A percentile compares a stretch with the other conserved stretches of the same genome.
These are phyloP conservation scores for Rutilus rutilus DNA, from an alignment of 2,113 vertebrate species.

Conservation along the genomic window DNA sequence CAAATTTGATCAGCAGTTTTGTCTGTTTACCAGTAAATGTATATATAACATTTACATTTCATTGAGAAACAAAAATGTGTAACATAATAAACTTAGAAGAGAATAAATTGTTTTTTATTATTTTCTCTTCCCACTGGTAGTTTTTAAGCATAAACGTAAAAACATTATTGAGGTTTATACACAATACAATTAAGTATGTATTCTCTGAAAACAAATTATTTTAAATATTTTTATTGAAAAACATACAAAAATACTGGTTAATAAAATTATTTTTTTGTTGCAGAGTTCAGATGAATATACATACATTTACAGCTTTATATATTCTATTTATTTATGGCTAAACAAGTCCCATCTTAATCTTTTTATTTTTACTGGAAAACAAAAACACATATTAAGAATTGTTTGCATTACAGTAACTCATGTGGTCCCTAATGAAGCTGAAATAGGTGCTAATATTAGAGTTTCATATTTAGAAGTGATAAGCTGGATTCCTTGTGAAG, in stretches of 20 bases:
- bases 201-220: neutral
- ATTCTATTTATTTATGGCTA: too few species aligned
- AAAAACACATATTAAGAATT: neutral
- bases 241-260: neutral
- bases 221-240: neutral
- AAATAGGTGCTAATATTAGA: conserved; percentile 17
- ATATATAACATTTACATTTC: neutral
- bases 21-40: neutral
- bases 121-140: too few species aligned
- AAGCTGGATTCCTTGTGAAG: conserved; percentile 54
- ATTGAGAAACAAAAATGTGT: neutral
- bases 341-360: neutral
- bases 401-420: neutral
- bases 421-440: conserved; percentile 1
- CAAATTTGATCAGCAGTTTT: neutral
- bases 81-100: neutral
- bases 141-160: too few species aligned
- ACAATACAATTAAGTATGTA: neutral
- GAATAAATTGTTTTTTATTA: too few species aligned
- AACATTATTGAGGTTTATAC: neutral
- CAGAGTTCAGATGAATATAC: too few species aligned
- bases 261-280: neutral
- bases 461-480: conserved; percentile 44
- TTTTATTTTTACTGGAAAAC: neutral
- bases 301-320: too few species aligned